Base-by-base conservation (phyloP, 2,113 vertebrate species). In the Brachypteracias leptosomus region DNA sequence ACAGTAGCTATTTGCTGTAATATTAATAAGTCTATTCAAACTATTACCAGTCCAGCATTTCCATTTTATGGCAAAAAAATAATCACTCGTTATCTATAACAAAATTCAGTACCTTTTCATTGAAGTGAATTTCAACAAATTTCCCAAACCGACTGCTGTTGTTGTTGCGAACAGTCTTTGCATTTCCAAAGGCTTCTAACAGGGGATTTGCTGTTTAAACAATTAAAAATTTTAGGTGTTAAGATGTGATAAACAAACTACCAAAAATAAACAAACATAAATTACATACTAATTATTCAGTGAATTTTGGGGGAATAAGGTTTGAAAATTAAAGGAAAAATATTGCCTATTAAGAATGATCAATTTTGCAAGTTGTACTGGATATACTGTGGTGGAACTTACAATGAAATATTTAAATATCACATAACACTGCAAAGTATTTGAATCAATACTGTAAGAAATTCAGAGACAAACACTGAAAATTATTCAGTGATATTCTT, bases 91-190 rank as follows among this genome's bases (percentile, higher is more conserved):
- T 28, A 77, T 36, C 66, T 35, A 49, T 51, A 89, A 47, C 29
- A 87, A 88, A 44, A 76, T 54, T 68, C 51, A 40, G 62, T 97
- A 99, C 99, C 99, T 99, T 99, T 97, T 98, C 98, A 63, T 99
- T 99, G 94, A 99, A 99, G 97, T 99, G 99, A 95, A 99, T 99
- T 97, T 99, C 99, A 92, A 99, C 99, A 94, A 99, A 99, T 97
- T 99, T 99, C 49, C 99, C 99, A 95, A 99, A 99, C 92, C 99
- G 99, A 79, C 99, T 99, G 97, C 99, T 99, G 96, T 99, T 99
- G 98, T 99, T 99, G 97, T 99, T 99, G 26, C 99, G 98, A 94
- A 99, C 99, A 6, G 99, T 99, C 96, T 99, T 99, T 24, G 99
- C 99, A 51, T 99, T 99, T 89, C 99, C 99, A 86, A 99, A 99